Evolutionary conservation across 53 echinoderm and acorn worm genomes (phyloP), one percentile per base, ranked within the genome.

Genomic region (Hippasteria phrygiana): DNA sequence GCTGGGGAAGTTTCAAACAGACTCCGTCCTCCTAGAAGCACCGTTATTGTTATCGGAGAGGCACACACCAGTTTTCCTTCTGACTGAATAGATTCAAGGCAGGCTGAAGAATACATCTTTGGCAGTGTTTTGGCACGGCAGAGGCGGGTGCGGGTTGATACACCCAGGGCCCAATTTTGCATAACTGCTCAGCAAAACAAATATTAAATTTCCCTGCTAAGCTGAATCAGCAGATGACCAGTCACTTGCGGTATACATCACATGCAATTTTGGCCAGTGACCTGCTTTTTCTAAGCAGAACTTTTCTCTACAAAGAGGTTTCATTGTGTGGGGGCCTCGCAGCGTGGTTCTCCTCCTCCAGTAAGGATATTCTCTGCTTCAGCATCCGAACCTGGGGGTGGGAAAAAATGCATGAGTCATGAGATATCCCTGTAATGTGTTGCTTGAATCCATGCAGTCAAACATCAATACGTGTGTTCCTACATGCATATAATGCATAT

Each of bases 321-420:
- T 97, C 98, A 40, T 97, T 97, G 88, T 97, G 98, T 13, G 95
- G 85, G 27, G 95, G 98, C 56, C 98, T 91, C n/a, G 93, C 50
- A 28, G 95, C 87, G 29, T 95, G 93, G 56, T 97, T 95, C 66
- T 97, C 95, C 31, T 97, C 98, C 69, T 97, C 98, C 72, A 97
- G 75, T 26, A 97, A 66, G 12, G 94, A 94, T 80, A 97, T 97
- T 73, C 98, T 94, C 55, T 96, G 98, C 87, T 97, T 97, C 59
- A 97, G 77, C 98, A 97, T 97, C 51, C 98, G 69, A 42, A 97
- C 95, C 98, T 97, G 71, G 38, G 43, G 7, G 2, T 2, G 2
- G 3, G 5, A 18, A 18, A 16, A 50, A 0, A 33, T 31, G 13
- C 27, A 53, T 18, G 41, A 72, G 2, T 55, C 53, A 14, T 4